Base-by-base conservation (phyloP, 2,888 invertebrate genomes). In the Oscheius onirici region DNA sequence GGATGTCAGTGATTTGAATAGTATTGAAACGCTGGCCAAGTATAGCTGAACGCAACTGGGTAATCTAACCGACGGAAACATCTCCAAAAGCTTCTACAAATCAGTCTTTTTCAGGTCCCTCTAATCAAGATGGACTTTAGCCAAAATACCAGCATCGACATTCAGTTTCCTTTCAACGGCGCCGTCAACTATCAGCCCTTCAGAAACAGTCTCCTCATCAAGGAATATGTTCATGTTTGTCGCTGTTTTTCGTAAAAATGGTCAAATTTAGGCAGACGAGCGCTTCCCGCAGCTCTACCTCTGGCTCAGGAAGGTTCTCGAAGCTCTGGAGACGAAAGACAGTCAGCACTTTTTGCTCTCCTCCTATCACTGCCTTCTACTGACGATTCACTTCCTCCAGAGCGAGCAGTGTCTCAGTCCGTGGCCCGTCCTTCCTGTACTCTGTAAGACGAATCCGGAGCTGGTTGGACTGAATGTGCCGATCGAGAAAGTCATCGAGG, bases 331-430 rank as follows among this genome's bases (percentile, higher is more conserved):
- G 52, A 66, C 83, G 6, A 68, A 75, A 44, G 80, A 81, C 60
- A 79, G 82, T 65, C 81, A 80, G 58, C 69, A 65, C 43, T 83
- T 84, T 22, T 74, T 84, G 20, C 72, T 85, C 24, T 84, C 84
- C 28, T 81, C 83, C 34, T 85, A 85, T 67, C 84, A 85, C 52
- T 57, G 84, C 3, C 65, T 83, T 2, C 71, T 84, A 11, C 73
- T 84, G 8, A 76, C 76, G 15, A 71, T 85, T 24, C 84, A 85
- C 58, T 85, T 85, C 61, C 77, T 85, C 0, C 84, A 84, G 57
- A 75, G 76, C 61, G 82, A 83, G 63, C 72, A 71, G 75, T 52
- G 75, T 15, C 70, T 79, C 3, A 67, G 75, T 2, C 76, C 80
- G 5, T 76, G 79, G 76, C 79, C 83, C 6, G 85, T 85, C 1